Percentiles rank a stretch among this genome's conserved stretches.
phyloP scores from a whole-genome alignment of 2,888 invertebrate genomes.

The Myathropa florea region DNA sequence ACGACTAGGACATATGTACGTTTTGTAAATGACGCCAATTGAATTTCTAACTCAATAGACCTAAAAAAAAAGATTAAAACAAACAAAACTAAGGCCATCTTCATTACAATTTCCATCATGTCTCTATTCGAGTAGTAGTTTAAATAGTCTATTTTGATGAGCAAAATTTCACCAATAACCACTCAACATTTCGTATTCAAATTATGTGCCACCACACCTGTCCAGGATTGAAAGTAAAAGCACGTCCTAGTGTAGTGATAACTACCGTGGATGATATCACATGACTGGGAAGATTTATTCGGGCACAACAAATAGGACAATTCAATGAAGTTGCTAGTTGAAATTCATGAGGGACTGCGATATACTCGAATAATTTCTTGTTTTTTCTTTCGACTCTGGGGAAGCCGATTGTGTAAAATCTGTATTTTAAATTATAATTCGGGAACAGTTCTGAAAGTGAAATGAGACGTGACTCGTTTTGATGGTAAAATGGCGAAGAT shows the following conservation, averaged over 20 bases:
- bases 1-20: not conserved
- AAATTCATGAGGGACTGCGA: slow-evolving; percentile 23
- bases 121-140: not conserved
- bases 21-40: not conserved
- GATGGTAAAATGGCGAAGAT: not conserved
- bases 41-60: not conserved
- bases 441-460: not conserved
- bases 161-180: not conserved
- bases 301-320: slow-evolving; percentile 34
- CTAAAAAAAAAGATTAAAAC: too few species aligned
- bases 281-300: slow-evolving; percentile 23
- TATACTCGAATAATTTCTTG: not conserved
- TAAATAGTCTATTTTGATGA: not conserved
- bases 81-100: not conserved
- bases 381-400: not conserved
- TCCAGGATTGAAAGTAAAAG: slow-evolving; percentile 2
- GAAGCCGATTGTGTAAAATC: not conserved
- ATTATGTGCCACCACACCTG: slow-evolving; percentile 24
- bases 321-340: not conserved
- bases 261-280: slow-evolving; percentile 20
- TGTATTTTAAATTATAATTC: not conserved
- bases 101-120: not conserved
- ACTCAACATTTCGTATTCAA: slow-evolving; percentile 10
- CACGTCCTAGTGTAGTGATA: slow-evolving; percentile 15
- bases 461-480: not conserved